A percentile compares a stretch with the other conserved stretches of the same genome.
These are phyloP conservation scores for Motacilla alba DNA, from an alignment of 2,113 vertebrate genomes.

Conservation along the genomic window DNA sequence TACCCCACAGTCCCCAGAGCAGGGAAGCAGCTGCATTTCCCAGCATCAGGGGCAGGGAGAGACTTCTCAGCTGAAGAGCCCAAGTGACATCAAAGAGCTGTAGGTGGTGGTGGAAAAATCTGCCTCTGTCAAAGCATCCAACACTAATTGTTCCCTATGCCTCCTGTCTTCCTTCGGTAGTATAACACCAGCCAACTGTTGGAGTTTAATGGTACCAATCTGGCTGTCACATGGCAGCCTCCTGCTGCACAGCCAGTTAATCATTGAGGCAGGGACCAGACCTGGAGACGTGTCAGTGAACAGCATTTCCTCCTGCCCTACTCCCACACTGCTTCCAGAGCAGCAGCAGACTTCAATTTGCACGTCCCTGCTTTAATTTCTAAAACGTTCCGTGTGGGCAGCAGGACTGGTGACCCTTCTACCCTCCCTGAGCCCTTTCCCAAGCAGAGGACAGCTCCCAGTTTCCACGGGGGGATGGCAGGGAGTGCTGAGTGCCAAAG, in stretches of 20 bases:
- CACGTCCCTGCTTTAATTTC: not conserved
- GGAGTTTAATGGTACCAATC: not conserved
- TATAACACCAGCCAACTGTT: rapidly evolving
- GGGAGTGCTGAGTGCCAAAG: not conserved
- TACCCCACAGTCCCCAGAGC: not conserved
- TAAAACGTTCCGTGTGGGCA: not conserved
- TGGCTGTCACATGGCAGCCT: not conserved
- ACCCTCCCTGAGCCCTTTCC: not conserved
- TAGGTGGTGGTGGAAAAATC: not conserved
- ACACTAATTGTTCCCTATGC: not conserved
- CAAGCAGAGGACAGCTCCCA: not conserved
- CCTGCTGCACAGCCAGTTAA: not conserved
- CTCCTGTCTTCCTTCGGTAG: not conserved
- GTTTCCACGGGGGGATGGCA: not conserved
- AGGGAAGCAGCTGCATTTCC: not conserved
- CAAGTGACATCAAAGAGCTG: not conserved
- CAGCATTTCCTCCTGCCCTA: not conserved
- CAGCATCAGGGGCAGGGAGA: not conserved
- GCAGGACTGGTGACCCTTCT: not conserved
- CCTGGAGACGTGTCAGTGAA: not conserved
- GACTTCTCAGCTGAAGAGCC: not conserved
- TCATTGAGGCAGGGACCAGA: not conserved
- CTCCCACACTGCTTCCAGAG: not conserved
- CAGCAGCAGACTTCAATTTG: not conserved
- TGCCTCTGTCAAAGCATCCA: not conserved